Base-by-base conservation (phyloP, 2,797 vertebrate species). In the Gymnodraco acuticeps region DNA sequence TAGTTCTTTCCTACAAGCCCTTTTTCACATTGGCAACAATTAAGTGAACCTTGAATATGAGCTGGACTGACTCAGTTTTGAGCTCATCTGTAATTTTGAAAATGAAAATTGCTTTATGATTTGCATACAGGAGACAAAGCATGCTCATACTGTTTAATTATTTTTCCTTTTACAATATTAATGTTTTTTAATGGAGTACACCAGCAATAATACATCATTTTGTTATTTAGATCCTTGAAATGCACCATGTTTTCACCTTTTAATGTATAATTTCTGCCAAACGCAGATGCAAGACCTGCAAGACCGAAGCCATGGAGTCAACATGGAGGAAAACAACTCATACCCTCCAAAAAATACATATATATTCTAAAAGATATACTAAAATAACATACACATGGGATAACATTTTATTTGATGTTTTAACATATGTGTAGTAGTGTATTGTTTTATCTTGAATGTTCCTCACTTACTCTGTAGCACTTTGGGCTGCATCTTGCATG, bases 11-110 rank as follows among this genome's bases (percentile, higher is more conserved):
- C 43, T 8, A 55, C 55, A 8, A 53, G 31, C 1, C 60, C 47
- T 12, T 52, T 78, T 64, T 42, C 47, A 31, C 62, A 65, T 23
- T 50, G 51, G 5, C 45, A 71, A 17, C 47, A 77, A 59, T 54
- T 52, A 66, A 13, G 10, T 31, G 7, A 68, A 65, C 14, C 31
- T 38, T 27, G 31, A 74, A 43, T 19, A 23, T 17, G 9, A 65
- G 60, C 61, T 12, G 20, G 15, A 55, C 11, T n/a, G 45, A 63
- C 56, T 62, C 10, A 2, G 3, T 31, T 23, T 52, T 43, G 15
- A 47, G 19, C 5, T 20, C 43, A 51, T 17, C 7, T 27, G 2
- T 10, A 19, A 11, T 45, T 59, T 50, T 62, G 15, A 66, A 1
- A 56, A 50, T 51, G 13, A 33, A 52, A 47, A 38, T 38, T 38